Base-by-base conservation (phyloP, 2,888 invertebrate genomes). In the Cheilosia vulpina region DNA sequence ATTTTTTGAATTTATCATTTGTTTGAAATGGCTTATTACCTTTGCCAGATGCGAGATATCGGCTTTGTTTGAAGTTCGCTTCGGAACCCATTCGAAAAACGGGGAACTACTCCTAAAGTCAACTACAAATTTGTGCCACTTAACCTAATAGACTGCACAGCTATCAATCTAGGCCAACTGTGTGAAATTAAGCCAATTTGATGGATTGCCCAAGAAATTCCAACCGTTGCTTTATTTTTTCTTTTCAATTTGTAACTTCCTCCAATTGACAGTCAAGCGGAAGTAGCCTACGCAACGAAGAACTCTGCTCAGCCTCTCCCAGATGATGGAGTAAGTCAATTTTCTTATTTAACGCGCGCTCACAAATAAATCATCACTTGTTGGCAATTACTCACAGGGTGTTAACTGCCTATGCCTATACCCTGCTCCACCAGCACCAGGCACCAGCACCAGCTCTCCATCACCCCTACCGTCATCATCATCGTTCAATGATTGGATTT, bases 321-420 rank as follows among this genome's bases (percentile, higher is more conserved):
- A 38, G 60, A 80, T 80, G 84, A 84, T 84, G 84, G 69, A 84
- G 84, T 80, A 84, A 84, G 80, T 80, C 75, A 84, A 84, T 84
- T 80, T 84, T 80, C 84, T 84, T 84, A 84, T 84, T 84, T 80
- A 84, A 80, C 84, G 75, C 84, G 84, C 53, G 17, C 77, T 75
- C 60, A 66, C 45, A 76, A 84, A 84, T 84, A 84, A 84, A 84
- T 84, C 84, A 84, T 84, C 84, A 80, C 84, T 84, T 80, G 84
- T 65, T 75, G 68, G 84, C 69, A 84, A 84, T 84, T 80, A 84
- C 80, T 84, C 84, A 84, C 43, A 45, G 80, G 80, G 80, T 75
- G 80, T 84, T 80, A 84, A 80, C 57, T 58, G 34, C 72, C 68
- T 75, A 21, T 21, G 21, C 21, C 21, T 21, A 69, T 21, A 69